A percentile compares a stretch with the other conserved stretches of the same genome.
Evolutionary conservation across 2,888 invertebrate genomes (phyloP).

Genomic region (Scaeva pyrastri): DNA sequence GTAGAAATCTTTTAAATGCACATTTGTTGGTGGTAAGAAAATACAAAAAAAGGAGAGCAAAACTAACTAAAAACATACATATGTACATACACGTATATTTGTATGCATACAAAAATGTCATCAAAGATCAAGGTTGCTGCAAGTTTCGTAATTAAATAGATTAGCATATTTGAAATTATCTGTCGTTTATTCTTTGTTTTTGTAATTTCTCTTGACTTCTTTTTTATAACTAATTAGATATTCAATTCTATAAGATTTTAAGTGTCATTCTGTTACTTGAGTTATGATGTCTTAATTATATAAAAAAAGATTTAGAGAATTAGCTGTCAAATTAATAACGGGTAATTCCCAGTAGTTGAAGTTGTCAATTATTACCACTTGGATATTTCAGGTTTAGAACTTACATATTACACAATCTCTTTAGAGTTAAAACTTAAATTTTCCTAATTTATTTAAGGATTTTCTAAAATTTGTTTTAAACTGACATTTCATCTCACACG

Average conservation of each 20-base stretch:
- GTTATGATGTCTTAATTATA: neutral
- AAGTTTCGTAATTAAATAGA: conserved; percentile 65
- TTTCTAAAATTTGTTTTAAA: too few relatives aligned
- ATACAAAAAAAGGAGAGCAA: conserved; percentile 20
- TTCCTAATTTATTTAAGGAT: too few relatives aligned
- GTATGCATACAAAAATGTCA: conserved; percentile 17
- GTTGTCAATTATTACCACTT: too few relatives aligned
- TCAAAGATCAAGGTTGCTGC: conserved; percentile 72
- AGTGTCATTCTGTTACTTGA: conserved; percentile 18
- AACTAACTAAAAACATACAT: conserved; percentile 10
- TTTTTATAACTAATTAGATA: conserved; percentile 33
- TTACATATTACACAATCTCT: too few relatives aligned
- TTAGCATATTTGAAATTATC: conserved; percentile 30
- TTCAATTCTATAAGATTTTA: conserved; percentile 36
- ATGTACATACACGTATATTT: too few relatives aligned
- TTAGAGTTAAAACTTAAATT: too few relatives aligned
- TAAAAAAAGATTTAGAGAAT: neutral
- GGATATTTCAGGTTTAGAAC: too few relatives aligned
- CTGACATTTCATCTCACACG: too few relatives aligned
- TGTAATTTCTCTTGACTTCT: neutral
- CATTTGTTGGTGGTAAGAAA: conserved; percentile 20
- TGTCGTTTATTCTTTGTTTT: neutral
- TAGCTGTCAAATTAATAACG: too few relatives aligned
- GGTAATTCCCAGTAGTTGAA: too few relatives aligned
- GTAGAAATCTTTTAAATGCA: neutral